A percentile compares a stretch with the other conserved stretches of the same genome.
Evolutionary conservation across 1,140 invertebrate genomes (phyloP).

Genomic region (Drosophila tsacasi): DNA sequence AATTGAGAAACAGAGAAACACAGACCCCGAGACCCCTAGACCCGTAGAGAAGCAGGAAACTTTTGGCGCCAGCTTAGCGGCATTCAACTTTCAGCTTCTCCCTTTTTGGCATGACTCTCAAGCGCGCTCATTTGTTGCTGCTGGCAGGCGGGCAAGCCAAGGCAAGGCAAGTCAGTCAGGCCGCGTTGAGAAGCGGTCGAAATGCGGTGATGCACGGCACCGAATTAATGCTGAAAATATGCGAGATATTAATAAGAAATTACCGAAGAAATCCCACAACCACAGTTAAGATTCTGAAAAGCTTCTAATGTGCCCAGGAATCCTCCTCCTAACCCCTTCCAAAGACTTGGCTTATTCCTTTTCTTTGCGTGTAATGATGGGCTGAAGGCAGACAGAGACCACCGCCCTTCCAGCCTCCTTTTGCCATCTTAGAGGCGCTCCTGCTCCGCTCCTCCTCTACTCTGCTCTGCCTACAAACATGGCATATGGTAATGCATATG

Average conservation of each 20-base stretch:
- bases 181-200: conserved; percentile 5
- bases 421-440: neutral
- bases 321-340: neutral
- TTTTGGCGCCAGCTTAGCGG: conserved; percentile 66
- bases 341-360: too few species aligned
- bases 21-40: neutral
- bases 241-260: neutral
- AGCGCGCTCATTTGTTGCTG: conserved; percentile 66
- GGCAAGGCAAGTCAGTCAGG: neutral
- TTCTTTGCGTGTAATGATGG: conserved; percentile 5
- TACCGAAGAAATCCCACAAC: neutral
- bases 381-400: conserved; percentile 20
- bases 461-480: conserved; percentile 40
- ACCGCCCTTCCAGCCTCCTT: neutral
- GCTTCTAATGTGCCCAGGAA: neutral
- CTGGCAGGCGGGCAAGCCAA: too few species aligned
- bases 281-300: too few species aligned
- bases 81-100: conserved; percentile 38
- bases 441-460: neutral
- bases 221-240: neutral
- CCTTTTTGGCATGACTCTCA: conserved; percentile 47
- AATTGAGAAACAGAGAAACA: conserved; percentile 13
- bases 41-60: conserved; percentile 23
- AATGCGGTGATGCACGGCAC: neutral
- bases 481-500: conserved; percentile 75